phyloP scores from a whole-genome alignment of 2,888 invertebrate species.

The Eupeodes luniger region DNA sequence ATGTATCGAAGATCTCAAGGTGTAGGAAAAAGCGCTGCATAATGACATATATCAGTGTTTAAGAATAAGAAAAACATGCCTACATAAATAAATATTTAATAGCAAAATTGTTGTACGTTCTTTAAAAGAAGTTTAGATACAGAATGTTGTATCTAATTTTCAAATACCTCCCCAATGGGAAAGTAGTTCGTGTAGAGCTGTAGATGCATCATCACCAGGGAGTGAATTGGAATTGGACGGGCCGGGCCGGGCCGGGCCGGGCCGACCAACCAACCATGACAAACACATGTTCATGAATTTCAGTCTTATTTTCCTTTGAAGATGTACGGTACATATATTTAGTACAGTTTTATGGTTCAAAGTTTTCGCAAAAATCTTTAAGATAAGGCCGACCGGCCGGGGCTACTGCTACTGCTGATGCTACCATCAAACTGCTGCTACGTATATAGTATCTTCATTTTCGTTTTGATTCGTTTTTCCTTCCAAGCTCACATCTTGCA shows the following conservation, averaged over 20 bases:
- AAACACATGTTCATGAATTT: conserved; percentile 50
- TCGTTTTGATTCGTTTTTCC: conserved; percentile 18
- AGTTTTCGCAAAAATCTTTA: conserved; percentile 66
- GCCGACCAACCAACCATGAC: neutral
- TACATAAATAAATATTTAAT: conserved; percentile 30
- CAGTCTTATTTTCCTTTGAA: conserved; percentile 36
- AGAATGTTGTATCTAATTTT: conserved; percentile 43
- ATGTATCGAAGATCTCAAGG: conserved; percentile 61
- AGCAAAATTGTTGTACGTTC: conserved; percentile 21
- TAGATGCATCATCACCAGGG: neutral
- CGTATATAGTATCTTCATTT: conserved; percentile 31
- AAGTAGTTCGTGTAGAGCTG: conserved; percentile 1
- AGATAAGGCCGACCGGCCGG: conserved; percentile 49
- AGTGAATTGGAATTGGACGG: neutral
- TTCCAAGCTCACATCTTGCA: conserved; percentile 46
- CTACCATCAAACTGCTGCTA: neutral
- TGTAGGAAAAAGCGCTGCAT: conserved; percentile 72
- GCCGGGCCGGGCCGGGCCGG: too few species aligned
- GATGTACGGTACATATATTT: conserved; percentile 23
- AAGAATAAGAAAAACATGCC: conserved; percentile 27
- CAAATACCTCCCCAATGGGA: conserved; percentile 1
- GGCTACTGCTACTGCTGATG: neutral
- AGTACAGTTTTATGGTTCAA: conserved; percentile 63
- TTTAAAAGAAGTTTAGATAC: neutral
- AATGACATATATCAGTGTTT: conserved; percentile 73